phyloP scores from a whole-genome alignment of 2,888 invertebrate species.

The Antheraea yamamai region DNA sequence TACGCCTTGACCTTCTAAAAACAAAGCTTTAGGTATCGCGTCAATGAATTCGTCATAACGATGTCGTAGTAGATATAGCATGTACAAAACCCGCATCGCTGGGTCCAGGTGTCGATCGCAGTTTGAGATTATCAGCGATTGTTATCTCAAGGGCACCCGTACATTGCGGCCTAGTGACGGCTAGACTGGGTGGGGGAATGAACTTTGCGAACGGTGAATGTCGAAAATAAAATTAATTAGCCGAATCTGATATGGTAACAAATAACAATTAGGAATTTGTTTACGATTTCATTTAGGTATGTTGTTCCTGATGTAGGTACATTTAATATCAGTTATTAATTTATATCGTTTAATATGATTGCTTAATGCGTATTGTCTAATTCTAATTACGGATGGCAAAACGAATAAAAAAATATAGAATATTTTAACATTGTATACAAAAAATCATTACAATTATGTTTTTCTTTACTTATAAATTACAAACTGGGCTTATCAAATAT shows the following conservation, averaged over 20 bases:
- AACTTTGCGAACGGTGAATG: constrained; percentile 41
- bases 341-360: not conserved
- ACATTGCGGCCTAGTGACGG: constrained; percentile 49
- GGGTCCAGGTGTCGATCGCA: constrained; percentile 74
- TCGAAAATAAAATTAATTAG: constrained; percentile 44
- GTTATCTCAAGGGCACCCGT: constrained; percentile 73
- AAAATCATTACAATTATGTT: too few relatives aligned
- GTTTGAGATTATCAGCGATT: constrained; percentile 65
- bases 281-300: constrained; percentile 9
- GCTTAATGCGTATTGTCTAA: not conserved
- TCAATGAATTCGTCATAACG: constrained; percentile 19
- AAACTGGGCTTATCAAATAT: not conserved
- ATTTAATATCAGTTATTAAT: not conserved
- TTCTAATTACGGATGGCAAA: not conserved
- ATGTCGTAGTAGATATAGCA: constrained; percentile 6
- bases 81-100: constrained; percentile 62
- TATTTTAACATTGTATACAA: too few relatives aligned
- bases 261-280: constrained; percentile 13
- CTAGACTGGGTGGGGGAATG: constrained; percentile 46
- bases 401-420: too few relatives aligned
- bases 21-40: constrained; percentile 30
- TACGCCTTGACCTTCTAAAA: constrained; percentile 42
- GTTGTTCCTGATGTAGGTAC: not conserved
- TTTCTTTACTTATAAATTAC: too few relatives aligned
- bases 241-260: constrained; percentile 30